phyloP scores from a whole-genome alignment of 2,888 invertebrate species.

The Cheilosia grossa region DNA sequence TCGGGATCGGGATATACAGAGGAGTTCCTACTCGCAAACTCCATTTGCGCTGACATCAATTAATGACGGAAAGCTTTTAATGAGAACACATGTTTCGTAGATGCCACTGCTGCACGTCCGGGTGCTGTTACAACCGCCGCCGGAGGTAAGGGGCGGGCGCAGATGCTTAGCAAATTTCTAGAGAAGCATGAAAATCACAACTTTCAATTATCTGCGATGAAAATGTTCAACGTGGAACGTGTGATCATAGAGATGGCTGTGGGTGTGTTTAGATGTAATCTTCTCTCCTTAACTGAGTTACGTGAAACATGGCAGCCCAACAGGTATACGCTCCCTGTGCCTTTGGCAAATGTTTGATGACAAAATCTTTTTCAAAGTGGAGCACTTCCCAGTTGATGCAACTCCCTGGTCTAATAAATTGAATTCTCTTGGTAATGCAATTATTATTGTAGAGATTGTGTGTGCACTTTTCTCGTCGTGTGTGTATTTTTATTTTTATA shows the following conservation, averaged over 20 bases:
- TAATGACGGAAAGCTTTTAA: slow-evolving; percentile 75
- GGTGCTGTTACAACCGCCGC: slow-evolving; percentile 3
- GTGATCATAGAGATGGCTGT: slow-evolving; percentile 44
- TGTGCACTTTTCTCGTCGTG: not conserved
- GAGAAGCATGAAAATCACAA: slow-evolving; percentile 69
- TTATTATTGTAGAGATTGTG: slow-evolving; percentile 51
- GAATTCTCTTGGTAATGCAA: slow-evolving; percentile 54
- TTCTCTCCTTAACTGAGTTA: slow-evolving; percentile 39
- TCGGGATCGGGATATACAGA: slow-evolving; percentile 9
- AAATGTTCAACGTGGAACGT: slow-evolving; percentile 60
- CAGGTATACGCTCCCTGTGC: slow-evolving; percentile 25
- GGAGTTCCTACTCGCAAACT: slow-evolving; percentile 64
- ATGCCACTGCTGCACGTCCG: slow-evolving; percentile 45
- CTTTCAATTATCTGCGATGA: slow-evolving; percentile 74
- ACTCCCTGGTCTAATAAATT: slow-evolving; percentile 42
- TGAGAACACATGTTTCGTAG: slow-evolving; percentile 72
- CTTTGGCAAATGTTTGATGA: slow-evolving; percentile 37
- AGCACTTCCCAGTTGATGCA: slow-evolving; percentile 39
- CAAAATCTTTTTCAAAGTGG: slow-evolving; percentile 34
- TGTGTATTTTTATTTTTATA: slow-evolving; percentile 11
- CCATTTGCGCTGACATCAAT: slow-evolving; percentile 74
- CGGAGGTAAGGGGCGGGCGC: not conserved
- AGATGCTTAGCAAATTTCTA: slow-evolving; percentile 14
- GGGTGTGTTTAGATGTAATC: slow-evolving; percentile 36
- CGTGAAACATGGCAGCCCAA: slow-evolving; percentile 11